A percentile compares a stretch with the other conserved stretches of the same genome.
Evolutionary conservation across 2,888 invertebrate species (phyloP).

Genomic region (Congeria kusceri): DNA sequence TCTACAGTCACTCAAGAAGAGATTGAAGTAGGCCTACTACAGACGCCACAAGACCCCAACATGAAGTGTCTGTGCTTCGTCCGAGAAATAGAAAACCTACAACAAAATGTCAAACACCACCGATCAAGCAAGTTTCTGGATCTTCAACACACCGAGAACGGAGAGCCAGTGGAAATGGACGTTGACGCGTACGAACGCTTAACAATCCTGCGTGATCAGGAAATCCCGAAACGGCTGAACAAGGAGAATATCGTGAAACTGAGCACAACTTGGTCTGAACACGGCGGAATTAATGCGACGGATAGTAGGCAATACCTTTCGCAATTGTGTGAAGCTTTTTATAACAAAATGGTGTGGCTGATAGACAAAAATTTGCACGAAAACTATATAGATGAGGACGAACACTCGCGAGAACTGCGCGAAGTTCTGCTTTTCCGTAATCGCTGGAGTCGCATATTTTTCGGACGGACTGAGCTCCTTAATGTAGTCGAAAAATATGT

Average conservation of each 20-base stretch:
- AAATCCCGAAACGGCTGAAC: constrained; percentile 42
- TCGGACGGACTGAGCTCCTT: constrained; percentile 69
- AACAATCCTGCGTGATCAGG: constrained; percentile 54
- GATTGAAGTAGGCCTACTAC: constrained; percentile 61
- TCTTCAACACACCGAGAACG: constrained; percentile 39
- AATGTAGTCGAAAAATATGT: constrained; percentile 54
- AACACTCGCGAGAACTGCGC: constrained; percentile 69
- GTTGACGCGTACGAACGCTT: constrained; percentile 61
- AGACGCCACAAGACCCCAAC: constrained; percentile 48
- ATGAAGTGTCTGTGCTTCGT: constrained; percentile 67
- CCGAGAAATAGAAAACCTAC: constrained; percentile 63
- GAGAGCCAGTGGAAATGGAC: constrained; percentile 48
- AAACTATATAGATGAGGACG: constrained; percentile 56
- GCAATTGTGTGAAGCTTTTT: constrained; percentile 65
- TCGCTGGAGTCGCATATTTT: constrained; percentile 69
- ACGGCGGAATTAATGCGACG: constrained; percentile 63
- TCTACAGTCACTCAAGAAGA: constrained; percentile 73
- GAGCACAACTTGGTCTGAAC: constrained; percentile 60
- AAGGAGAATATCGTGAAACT: constrained; percentile 60
- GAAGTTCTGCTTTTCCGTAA: constrained; percentile 68
- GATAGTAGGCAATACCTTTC: constrained; percentile 69
- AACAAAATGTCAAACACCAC: constrained; percentile 52
- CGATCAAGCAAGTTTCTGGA: constrained; percentile 63
- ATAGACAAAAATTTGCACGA: constrained; percentile 69
- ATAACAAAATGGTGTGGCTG: constrained; percentile 64